Evolutionary conservation across 2,888 invertebrate species (phyloP), one percentile per base, ranked within the genome.

Genomic region (Parascotia fuliginaria): DNA sequence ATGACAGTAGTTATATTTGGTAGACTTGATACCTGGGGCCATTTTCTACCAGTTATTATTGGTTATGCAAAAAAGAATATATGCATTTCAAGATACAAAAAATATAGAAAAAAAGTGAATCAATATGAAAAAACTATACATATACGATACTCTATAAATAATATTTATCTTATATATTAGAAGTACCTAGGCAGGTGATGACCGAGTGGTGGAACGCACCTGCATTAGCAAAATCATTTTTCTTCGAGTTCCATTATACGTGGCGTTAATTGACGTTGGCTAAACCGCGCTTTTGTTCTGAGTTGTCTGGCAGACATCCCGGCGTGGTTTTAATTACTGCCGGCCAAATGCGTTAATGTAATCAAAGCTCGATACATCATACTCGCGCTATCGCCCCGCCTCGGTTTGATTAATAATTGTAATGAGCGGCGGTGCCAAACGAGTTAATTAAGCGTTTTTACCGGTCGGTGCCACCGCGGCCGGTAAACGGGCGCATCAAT

Each of bases 391-490:
- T 89, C 87, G 85, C 85, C 74, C 86, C 85, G 85, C 86, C 87
- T 87, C 79, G 83, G 73, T 89, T 92, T 91, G 90, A 92, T 91
- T 92, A 90, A 92, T 91, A 90, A 83, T 89, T 88, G 86, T 90
- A 91, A 90, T 91, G 91, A 91, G 90, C 87, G 88, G 84, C 87
- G 89, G 85, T 89, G 89, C 90, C 92, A 91, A 92, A 91, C 90
- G 92, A 91, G 91, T 92, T 91, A 92, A 91, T 91, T 90, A 91
- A 89, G 85, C 82, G 80, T 90, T 92, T 92, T 89, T 87, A 83
- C 81, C 63, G 65, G 70, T 59, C 69, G 75, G 80, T 89, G 90
- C 87, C 87, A 87, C 89, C 81, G 88, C 78, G 87, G 76, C 83
- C 83, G 78, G 90, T 90, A 91, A 92, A 91, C 91, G 91, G 78